A percentile compares a stretch with the other conserved stretches of the same genome.
Evolutionary conservation across 2,797 vertebrate species (phyloP).

Genomic region (Myotis pilosus): DNA sequence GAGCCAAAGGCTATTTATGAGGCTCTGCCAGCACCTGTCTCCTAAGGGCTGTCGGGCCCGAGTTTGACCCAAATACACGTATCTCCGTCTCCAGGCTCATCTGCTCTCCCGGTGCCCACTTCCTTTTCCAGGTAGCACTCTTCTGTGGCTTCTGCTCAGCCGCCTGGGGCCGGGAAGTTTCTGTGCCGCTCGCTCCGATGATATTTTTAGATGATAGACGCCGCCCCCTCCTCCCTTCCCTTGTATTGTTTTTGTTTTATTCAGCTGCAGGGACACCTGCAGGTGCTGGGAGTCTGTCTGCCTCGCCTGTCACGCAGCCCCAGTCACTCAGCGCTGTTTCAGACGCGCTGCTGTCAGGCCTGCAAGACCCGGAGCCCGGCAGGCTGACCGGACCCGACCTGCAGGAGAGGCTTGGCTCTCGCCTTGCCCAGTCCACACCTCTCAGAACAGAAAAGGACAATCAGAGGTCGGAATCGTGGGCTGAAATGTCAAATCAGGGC

Average conservation of each 20-base stretch:
- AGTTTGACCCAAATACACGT: neutral
- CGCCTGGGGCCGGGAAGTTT: neutral
- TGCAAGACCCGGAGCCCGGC: neutral
- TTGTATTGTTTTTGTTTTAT: neutral
- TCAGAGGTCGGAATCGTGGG: neutral
- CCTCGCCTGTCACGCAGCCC: neutral
- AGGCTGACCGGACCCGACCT: accelerated
- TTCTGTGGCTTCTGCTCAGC: neutral
- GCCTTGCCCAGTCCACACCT: neutral
- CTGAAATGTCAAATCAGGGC: neutral
- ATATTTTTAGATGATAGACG: slow-evolving; percentile 28
- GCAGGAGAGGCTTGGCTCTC: neutral
- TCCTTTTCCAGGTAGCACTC: neutral
- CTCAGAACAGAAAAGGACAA: neutral
- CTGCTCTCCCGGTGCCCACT: no score
- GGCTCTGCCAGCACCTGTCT: neutral
- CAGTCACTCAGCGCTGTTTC: neutral
- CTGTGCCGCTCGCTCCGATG: neutral
- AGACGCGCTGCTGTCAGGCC: neutral
- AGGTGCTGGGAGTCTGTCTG: no score
- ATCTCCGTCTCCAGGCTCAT: neutral
- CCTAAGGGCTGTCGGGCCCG: neutral
- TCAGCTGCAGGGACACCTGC: neutral
- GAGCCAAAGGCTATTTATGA: neutral
- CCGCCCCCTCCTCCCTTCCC: neutral